phyloP scores from a whole-genome alignment of 2,113 vertebrate genomes.

The Noctilio leporinus region DNA sequence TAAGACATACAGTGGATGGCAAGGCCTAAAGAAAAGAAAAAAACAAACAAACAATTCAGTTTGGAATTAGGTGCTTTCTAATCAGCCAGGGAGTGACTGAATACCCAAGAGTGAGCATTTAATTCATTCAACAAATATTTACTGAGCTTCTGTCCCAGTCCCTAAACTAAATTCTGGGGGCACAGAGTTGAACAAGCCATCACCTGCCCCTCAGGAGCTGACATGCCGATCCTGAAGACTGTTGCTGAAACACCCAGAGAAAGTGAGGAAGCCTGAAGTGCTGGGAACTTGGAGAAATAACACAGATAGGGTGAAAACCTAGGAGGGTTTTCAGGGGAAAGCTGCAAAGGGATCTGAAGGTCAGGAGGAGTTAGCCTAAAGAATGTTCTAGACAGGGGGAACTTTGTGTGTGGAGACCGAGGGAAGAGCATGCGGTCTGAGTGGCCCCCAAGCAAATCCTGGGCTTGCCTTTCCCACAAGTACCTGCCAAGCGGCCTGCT shows the following conservation, averaged over 20 bases:
- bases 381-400: background rate
- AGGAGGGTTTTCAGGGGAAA: background rate
- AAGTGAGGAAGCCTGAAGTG: background rate
- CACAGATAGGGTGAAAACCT: background rate
- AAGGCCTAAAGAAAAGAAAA: background rate
- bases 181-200: background rate
- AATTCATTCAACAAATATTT: background rate
- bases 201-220: background rate
- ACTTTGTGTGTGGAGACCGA: background rate
- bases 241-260: background rate
- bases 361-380: background rate
- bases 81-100: background rate
- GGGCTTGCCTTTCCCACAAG: background rate
- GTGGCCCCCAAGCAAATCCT: background rate
- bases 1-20: no score
- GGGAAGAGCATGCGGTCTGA: background rate
- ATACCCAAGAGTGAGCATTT: background rate
- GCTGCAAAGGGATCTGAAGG: background rate
- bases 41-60: background rate
- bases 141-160: background rate
- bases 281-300: background rate
- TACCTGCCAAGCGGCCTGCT: background rate
- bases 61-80: background rate
- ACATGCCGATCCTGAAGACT: background rate
- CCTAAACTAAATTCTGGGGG: background rate